These are phyloP conservation scores for Harpagoxenus sublaevis DNA, from an alignment of 2,888 invertebrate genomes.

Conservation along the genomic window DNA sequence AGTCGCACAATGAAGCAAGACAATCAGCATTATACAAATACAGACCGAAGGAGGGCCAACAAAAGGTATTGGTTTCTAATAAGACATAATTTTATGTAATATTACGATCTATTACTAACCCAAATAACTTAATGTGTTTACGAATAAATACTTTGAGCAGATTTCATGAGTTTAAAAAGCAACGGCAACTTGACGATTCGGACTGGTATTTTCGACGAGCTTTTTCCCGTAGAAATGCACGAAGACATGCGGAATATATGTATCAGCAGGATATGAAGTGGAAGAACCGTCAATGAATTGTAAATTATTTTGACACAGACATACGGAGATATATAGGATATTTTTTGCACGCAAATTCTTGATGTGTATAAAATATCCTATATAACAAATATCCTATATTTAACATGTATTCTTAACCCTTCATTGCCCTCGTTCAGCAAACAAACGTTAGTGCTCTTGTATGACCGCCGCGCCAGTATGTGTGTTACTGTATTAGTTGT, in stretches of 20 bases:
- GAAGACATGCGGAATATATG: not conserved
- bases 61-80: not conserved
- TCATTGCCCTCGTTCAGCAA: no score
- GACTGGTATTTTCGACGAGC: conserved; percentile 40
- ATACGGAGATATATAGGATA: not conserved
- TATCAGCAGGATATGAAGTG: not conserved
- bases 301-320: not conserved
- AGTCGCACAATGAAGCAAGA: not conserved
- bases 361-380: not conserved
- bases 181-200: not conserved
- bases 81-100: conserved; percentile 9
- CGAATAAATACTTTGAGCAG: not conserved
- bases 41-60: not conserved
- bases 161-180: not conserved
- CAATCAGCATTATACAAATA: not conserved
- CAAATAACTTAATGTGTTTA: not conserved
- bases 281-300: not conserved
- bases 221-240: conserved; percentile 25
- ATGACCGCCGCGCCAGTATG: no score
- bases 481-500: no score
- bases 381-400: not conserved
- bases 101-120: not conserved
- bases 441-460: no score
- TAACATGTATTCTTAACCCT: not conserved
- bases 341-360: not conserved